Conservation (phyloP, 2,888 invertebrate genomes). For the Acleris holmiana region DNA sequence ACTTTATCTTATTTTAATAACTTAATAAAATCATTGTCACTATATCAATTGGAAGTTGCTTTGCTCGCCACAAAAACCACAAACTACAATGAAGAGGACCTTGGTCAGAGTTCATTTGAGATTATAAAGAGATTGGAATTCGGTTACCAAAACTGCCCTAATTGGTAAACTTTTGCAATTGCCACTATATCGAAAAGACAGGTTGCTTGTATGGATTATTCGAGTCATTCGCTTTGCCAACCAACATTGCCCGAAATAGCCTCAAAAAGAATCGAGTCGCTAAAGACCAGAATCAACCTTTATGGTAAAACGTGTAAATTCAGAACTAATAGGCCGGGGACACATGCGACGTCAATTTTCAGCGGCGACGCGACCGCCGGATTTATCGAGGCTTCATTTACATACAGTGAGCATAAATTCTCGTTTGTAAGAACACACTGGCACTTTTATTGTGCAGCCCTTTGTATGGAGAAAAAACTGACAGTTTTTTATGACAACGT, state of each 20-base stretch:
- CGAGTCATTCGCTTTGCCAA: too few relatives aligned
- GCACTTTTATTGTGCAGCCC: constrained; percentile 81
- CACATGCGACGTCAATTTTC: constrained; percentile 39
- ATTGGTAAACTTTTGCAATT: too few relatives aligned
- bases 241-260: neutral
- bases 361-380: constrained; percentile 53
- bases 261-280: neutral
- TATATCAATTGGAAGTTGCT: too few relatives aligned
- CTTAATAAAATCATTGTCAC: too few relatives aligned
- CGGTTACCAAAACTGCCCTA: too few relatives aligned
- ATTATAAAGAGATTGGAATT: too few relatives aligned
- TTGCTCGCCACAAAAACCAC: too few relatives aligned
- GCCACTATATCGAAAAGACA: too few relatives aligned
- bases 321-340: constrained; percentile 36
- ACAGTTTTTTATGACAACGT: constrained; percentile 67
- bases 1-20: too few relatives aligned
- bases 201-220: too few relatives aligned
- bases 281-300: neutral
- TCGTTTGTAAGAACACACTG: constrained; percentile 82
- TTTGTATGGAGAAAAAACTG: constrained; percentile 70
- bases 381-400: constrained; percentile 65
- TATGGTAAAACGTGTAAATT: constrained; percentile 25
- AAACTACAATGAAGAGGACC: too few relatives aligned
- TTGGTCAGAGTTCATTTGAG: too few relatives aligned
- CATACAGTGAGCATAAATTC: constrained; percentile 81